Evolutionary conservation across 2,797 vertebrate species (phyloP), one percentile per base, ranked within the genome.

Genomic region (Lates japonicus): DNA sequence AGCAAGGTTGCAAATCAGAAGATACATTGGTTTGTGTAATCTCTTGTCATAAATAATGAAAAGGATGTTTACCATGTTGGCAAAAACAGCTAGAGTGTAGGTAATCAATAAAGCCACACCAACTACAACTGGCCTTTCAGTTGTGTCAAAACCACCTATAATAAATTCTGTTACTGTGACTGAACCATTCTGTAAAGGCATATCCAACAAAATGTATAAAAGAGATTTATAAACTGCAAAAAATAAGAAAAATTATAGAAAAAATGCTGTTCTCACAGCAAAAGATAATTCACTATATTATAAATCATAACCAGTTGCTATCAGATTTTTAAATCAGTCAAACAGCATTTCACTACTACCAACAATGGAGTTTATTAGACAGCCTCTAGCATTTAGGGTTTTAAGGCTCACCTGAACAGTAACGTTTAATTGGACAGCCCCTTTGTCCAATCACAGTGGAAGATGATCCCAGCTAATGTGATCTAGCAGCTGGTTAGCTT

Each of bases 1-100:
- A 13, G 92, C 90, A 33, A 94, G 87, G 71, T 93, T 92, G 49
- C 87, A 90, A 33, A 93, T 76, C 19, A 92, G 79, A 46, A 93
- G 16, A 67, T 88, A 94, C 84, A 92, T 94, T 4, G 93, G 90
- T 74, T 91, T 92, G 62, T 93, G 91, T 33, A 94, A 69, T 59
- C 76, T 82, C 48, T 83, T 82, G 58, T 94, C 92, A 46, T 29
- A 72, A 29, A 46, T 13, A 65, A 95, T 88, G 10, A 92, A 65
- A 0, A 85, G 3, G 60, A 95, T 73, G 11, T 92, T 78, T 16
- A 81, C 16, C 19, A 80, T 37, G 63, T 74, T 86, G 35, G 51
- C 67, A 2, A 72, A 0, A 41, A 71, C 1, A 54, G 20, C 3
- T 17, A 83, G 1, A 60, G 25, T 29, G 69, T 75, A 83, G 0